Percentiles rank a stretch among this genome's conserved stretches.
These are phyloP conservation scores for Camponotus pennsylvanicus DNA, from an alignment of 1,140 invertebrate species.

Conservation along the genomic window DNA sequence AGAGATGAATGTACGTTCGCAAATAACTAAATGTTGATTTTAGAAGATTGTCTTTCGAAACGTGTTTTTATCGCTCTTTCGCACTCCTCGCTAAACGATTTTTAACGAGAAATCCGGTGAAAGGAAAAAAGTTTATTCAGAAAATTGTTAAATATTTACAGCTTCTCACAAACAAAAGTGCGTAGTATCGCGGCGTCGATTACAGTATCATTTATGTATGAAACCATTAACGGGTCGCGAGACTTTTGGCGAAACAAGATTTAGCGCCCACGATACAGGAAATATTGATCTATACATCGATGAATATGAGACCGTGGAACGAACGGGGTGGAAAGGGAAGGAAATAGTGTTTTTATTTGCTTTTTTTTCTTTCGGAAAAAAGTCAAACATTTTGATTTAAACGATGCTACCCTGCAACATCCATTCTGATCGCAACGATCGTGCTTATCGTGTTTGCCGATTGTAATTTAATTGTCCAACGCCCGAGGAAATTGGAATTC, in stretches of 20 bases:
- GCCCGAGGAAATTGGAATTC: slow-evolving; percentile 83
- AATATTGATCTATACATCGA: slow-evolving; percentile 50
- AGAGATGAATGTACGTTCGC: slow-evolving; percentile 48
- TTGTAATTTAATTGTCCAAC: slow-evolving; percentile 84
- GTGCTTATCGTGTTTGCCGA: slow-evolving; percentile 81
- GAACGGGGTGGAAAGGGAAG: too few relatives aligned
- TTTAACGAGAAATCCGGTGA: slow-evolving; percentile 32
- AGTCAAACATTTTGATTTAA: slow-evolving; percentile 72
- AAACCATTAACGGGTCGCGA: slow-evolving; percentile 16
- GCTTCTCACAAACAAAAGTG: background rate
- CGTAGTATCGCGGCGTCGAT: slow-evolving; percentile 22
- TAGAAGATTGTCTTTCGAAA: slow-evolving; percentile 61
- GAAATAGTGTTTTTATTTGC: slow-evolving; percentile 34
- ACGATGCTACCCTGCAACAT: slow-evolving; percentile 68
- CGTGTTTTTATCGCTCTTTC: slow-evolving; percentile 46
- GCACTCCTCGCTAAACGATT: slow-evolving; percentile 50
- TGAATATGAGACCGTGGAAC: background rate
- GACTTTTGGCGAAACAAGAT: slow-evolving; percentile 15
- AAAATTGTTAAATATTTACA: slow-evolving; percentile 59
- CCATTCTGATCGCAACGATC: slow-evolving; percentile 72
- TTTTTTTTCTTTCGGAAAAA: background rate
- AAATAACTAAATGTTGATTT: slow-evolving; percentile 61
- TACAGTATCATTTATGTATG: slow-evolving; percentile 23
- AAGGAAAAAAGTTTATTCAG: slow-evolving; percentile 26
- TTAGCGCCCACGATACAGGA: background rate